Evolutionary conservation across 2,113 vertebrate species (phyloP), one percentile per base, ranked within the genome.

Genomic region (Aythya baeri): DNA sequence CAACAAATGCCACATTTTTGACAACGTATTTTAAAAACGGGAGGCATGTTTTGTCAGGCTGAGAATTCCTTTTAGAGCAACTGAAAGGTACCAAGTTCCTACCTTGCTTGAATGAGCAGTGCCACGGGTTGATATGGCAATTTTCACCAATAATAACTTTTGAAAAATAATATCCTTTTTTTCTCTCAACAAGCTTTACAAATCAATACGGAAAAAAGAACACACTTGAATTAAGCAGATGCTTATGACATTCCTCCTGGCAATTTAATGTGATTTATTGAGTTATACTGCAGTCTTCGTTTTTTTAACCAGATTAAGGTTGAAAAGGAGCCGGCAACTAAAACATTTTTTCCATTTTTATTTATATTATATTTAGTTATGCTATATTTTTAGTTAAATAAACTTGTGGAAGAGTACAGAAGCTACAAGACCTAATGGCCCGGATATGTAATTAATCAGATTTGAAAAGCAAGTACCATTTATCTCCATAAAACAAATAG

Each of bases 221-320:
- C 65, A 74, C 77, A 65, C 49, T 79, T 93, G 76, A 83, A 89
- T 95, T 95, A 97, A 91, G 73, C 49, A 95, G 88, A 97, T 78
- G 67, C 77, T 94, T 96, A 62, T 76, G 49, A 90, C 66, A 91
- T 95, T 97, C 83, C 76, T 96, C 91, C 83, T 85, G 78, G 89
- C 34, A 92, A 77, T 87, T 83, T 76, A 96, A 97, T 57, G 59
- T 87, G 86, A 94, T 91, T 94, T 95, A 85, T 66, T 85, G 91
- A 97, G 87, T 97, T 96, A 95, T 46, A 89, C 13, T 72, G 54
- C 71, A 78, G 83, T 91, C 95, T 97, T 97, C 4, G 54, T 83
- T 52, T 96, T 96, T 96, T 96, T 75, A 98, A 96, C 86, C 70
- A 94, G 76, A 94, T 96, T 83, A 96, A 80, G 63, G n/a, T 83